Conservation (phyloP, 1,140 invertebrate species). For the Anagrus nilaparvatae region DNA sequence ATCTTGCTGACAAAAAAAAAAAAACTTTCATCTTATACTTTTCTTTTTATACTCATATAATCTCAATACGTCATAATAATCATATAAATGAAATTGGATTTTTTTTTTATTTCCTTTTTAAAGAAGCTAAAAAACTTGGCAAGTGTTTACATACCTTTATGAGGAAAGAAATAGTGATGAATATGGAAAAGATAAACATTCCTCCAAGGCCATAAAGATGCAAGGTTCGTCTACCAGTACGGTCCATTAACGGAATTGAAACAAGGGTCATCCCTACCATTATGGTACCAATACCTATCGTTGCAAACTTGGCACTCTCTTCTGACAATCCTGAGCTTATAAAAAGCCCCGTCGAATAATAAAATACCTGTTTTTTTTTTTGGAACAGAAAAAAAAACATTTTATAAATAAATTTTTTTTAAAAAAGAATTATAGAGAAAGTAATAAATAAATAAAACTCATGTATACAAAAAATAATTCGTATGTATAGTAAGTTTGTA, state of each 20-base stretch:
- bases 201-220: slow-evolving; percentile 90
- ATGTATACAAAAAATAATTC: too few relatives aligned
- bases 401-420: slow-evolving; percentile 1
- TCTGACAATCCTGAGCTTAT: slow-evolving; percentile 77
- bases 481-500: too few relatives aligned
- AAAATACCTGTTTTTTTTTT: slow-evolving; percentile 93
- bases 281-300: slow-evolving; percentile 92
- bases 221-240: slow-evolving; percentile 85
- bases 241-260: slow-evolving; percentile 92
- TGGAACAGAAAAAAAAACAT: slow-evolving; percentile 18
- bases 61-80: too few relatives aligned
- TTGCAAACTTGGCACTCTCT: slow-evolving; percentile 81
- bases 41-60: too few relatives aligned
- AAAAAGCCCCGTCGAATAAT: slow-evolving; percentile 91
- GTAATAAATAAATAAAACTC: too few relatives aligned
- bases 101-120: too few relatives aligned
- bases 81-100: too few relatives aligned
- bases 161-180: slow-evolving; percentile 92
- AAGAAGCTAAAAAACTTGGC: too few relatives aligned
- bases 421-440: slow-evolving; percentile 10
- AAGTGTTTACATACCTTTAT: slow-evolving; percentile 68
- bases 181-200: slow-evolving; percentile 96
- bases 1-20: too few relatives aligned
- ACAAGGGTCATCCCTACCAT: slow-evolving; percentile 96
- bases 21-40: too few relatives aligned